Base-by-base conservation (phyloP, 2,797 vertebrate genomes). In the Sebastes miniatus region DNA sequence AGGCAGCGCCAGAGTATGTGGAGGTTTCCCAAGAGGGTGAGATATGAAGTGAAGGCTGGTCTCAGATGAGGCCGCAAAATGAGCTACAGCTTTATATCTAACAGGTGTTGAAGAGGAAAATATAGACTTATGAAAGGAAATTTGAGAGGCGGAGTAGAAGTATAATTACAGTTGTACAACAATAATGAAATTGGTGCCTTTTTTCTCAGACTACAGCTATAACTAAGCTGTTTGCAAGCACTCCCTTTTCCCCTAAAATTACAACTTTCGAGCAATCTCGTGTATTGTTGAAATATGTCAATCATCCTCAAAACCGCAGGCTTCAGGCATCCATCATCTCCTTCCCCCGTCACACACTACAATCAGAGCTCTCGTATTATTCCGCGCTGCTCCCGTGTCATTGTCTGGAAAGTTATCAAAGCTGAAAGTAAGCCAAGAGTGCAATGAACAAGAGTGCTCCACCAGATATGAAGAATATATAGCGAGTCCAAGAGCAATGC, bases 251-350 rank as follows among this genome's bases (percentile, higher is more conserved):
- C 11, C 12, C 12, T 18, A 13, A 67, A 65, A 82, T 69, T 25
- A 73, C 32, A 73, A 59, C 68, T 73, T 62, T 73, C 52, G 8
- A 62, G 54, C 3, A n/a, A 22, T 47, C 24, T 13, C 9, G 4
- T 20, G 10, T 63, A 27, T 36, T 67, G 73, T n/a, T 71, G 32
- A 65, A 73, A 70, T 20, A 32, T 16, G n/a, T 68, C 81, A 64
- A 68, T 83, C 77, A 77, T 4, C 16, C 6, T 36, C 8, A 14
- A 20, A 59, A 39, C 18, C n/a, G 14, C 73, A 50, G 68, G 63
- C 59, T 69, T 57, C 64, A 7, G 20, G 50, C 22, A 4, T 59
- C 50, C 18, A 8, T 57, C 34, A 12, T 63, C 20, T 43, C 31
- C 39, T 52, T 31, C 5, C 10, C 50, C 50, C 3, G 12, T 56